A percentile compares a stretch with the other conserved stretches of the same genome.
Evolutionary conservation across 2,113 vertebrate genomes (phyloP).

Genomic region (Pluvialis apricaria): DNA sequence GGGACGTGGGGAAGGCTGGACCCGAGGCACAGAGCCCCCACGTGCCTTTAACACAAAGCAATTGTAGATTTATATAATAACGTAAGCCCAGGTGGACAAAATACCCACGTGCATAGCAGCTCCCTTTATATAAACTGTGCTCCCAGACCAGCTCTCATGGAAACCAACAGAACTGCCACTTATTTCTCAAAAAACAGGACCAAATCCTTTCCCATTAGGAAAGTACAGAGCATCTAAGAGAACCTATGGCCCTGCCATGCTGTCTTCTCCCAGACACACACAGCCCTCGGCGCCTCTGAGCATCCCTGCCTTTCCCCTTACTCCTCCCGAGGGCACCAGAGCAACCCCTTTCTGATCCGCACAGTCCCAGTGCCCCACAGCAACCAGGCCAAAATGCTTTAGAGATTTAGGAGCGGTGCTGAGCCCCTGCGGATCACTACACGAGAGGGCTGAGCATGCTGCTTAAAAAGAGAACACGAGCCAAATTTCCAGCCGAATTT

Average conservation of each 20-base stretch:
- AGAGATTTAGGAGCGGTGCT: background rate
- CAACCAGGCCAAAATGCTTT: background rate
- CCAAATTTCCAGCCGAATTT: background rate
- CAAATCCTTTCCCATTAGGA: background rate
- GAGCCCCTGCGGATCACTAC: background rate
- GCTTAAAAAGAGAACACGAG: background rate
- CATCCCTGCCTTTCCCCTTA: background rate
- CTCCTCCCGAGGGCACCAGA: background rate
- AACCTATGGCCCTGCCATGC: background rate
- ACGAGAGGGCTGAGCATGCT: background rate
- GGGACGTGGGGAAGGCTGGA: background rate
- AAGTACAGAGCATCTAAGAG: background rate
- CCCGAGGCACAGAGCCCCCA: rapidly evolving
- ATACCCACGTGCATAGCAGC: background rate
- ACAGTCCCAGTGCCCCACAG: background rate
- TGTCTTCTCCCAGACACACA: background rate
- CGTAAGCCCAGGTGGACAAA: background rate
- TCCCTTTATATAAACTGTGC: background rate
- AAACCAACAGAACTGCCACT: background rate
- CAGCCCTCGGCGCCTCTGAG: background rate
- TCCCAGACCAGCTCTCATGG: background rate
- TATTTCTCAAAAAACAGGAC: background rate
- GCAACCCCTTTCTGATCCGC: background rate
- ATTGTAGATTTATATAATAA: background rate
- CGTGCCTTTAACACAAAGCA: background rate